A percentile compares a stretch with the other conserved stretches of the same genome.
phyloP scores from a whole-genome alignment of 2,113 vertebrate species.

The Rhineura floridana region DNA sequence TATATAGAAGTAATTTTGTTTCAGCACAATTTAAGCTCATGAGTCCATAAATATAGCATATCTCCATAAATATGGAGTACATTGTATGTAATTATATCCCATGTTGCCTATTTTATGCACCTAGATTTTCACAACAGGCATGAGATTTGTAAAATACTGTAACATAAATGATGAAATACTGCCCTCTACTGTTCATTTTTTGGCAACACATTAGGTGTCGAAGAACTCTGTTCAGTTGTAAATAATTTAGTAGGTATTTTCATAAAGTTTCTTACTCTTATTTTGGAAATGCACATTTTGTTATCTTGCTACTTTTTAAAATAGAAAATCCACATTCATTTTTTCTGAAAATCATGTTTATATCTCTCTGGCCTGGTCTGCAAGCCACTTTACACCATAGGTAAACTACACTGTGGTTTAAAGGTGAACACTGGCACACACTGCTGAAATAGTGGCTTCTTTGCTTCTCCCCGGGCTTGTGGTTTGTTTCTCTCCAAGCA shows the following conservation, averaged over 20 bases:
- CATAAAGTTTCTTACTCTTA: not conserved
- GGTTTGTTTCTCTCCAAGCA: too few relatives aligned
- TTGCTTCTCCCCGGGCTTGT: too few relatives aligned
- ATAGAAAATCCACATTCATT: not conserved
- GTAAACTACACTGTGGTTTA: too few relatives aligned
- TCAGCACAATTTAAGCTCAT: not conserved
- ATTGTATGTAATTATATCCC: not conserved
- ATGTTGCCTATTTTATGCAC: not conserved
- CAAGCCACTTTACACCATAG: too few relatives aligned
- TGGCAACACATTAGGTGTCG: not conserved
- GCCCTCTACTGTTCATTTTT: slow-evolving; percentile 28
- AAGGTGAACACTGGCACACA: too few relatives aligned
- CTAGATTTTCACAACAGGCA: not conserved
- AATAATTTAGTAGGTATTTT: too few relatives aligned
- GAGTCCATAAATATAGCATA: not conserved
- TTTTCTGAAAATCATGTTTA: not conserved
- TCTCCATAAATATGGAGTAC: not conserved
- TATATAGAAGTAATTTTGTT: not conserved
- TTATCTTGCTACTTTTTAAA: not conserved
- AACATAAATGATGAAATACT: slow-evolving; percentile 17
- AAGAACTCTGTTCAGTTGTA: too few relatives aligned
- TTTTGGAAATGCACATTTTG: not conserved
- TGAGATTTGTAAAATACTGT: not conserved
- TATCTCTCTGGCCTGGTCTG: not conserved
- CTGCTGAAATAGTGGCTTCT: too few relatives aligned